phyloP scores from a whole-genome alignment of 2,113 vertebrate species.

The Brevimyrus niger region DNA sequence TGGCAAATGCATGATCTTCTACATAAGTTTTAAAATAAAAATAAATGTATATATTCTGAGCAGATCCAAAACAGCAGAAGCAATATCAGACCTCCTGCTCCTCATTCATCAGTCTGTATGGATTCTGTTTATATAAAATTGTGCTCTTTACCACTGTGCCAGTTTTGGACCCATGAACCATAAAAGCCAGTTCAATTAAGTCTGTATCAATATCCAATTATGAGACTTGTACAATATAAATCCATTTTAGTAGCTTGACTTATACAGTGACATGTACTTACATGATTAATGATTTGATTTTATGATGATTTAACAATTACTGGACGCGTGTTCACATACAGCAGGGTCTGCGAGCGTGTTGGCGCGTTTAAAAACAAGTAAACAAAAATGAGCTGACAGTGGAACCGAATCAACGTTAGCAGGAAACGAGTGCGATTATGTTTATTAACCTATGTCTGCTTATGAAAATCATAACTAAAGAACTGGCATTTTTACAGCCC shows the following conservation, averaged over 20 bases:
- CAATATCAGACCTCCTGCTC: neutral
- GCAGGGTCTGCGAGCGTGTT: too few species aligned
- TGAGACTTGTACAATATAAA: neutral
- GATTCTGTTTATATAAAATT: neutral
- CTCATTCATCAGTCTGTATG: neutral
- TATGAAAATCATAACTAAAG: neutral
- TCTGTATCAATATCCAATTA: slow-evolving; percentile 9
- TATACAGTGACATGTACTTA: neutral
- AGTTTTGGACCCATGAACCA: neutral
- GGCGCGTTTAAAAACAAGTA: neutral
- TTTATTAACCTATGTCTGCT: neutral
- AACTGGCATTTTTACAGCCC: too few species aligned
- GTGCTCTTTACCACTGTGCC: neutral
- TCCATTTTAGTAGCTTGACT: neutral
- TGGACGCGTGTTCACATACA: neutral
- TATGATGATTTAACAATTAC: slow-evolving; percentile 7
- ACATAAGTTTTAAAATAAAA: neutral
- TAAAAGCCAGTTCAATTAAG: slow-evolving; percentile 3
- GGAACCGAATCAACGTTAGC: neutral
- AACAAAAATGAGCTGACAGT: neutral
- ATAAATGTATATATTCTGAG: neutral
- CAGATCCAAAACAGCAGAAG: neutral
- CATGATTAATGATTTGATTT: slow-evolving; percentile 1
- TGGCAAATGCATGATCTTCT: neutral
- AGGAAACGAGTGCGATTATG: neutral